A percentile compares a stretch with the other conserved stretches of the same genome.
These are phyloP conservation scores for Brienomyrus brachyistius DNA, from an alignment of 2,113 vertebrate genomes.

Conservation along the genomic window DNA sequence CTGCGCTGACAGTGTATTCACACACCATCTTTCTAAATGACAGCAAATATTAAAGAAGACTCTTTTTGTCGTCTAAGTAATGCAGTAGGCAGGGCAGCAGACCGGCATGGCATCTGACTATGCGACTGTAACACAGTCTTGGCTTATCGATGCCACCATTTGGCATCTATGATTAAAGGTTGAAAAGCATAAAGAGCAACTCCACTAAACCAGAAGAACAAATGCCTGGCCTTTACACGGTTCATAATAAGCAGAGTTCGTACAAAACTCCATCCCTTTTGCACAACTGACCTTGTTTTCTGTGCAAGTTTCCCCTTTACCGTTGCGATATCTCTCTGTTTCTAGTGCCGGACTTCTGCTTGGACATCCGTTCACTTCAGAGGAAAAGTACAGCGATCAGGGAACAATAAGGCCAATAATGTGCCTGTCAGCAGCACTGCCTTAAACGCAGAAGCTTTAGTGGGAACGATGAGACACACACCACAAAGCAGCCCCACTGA, in stretches of 20 bases:
- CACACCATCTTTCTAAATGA: not conserved
- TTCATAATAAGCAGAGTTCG: not conserved
- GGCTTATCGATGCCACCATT: not conserved
- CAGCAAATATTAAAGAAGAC: not conserved
- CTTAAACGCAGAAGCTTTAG: not conserved
- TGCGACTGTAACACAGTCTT: not conserved
- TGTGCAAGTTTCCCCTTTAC: not conserved
- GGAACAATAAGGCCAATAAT: not conserved
- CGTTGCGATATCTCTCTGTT: not conserved
- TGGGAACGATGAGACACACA: not conserved
- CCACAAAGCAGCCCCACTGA: not conserved
- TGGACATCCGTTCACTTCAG: not conserved
- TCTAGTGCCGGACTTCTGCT: not conserved
- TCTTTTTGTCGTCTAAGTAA: not conserved
- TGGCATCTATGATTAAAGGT: not conserved
- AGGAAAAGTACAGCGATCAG: not conserved
- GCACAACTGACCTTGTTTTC: not conserved
- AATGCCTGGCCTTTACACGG: not conserved
- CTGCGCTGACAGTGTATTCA: not conserved
- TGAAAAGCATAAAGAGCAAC: not conserved
- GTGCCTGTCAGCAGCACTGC: not conserved
- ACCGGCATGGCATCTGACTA: no score
- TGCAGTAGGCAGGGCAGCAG: not conserved
- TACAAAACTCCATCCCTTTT: not conserved
- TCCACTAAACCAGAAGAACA: not conserved